Base-by-base conservation (phyloP, 2,888 invertebrate species). In the Cremastobaeus sp. region DNA sequence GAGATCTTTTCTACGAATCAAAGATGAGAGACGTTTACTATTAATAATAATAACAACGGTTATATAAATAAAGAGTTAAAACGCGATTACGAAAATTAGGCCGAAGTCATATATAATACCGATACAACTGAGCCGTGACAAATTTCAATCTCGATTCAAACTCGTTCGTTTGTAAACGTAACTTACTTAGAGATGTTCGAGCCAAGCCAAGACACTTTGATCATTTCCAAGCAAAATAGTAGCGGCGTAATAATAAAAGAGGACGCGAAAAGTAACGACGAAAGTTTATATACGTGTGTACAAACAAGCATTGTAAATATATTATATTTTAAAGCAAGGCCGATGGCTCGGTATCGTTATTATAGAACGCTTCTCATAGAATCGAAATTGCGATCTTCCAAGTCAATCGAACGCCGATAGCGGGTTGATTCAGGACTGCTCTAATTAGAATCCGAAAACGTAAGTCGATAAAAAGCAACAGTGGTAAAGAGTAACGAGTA, bases 371-470 rank as follows among this genome's bases (percentile, higher is more conserved):
- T 68, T 68, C 68, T 68, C 17, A 39, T 54, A 41, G 45, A 25
- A 52, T 52, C 57, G 64, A 52, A 75, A 75, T 68, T 71, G 54
- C 69, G 69, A 76, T 76, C 76, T 73, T 76, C 76, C 76, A 72
- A 69, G 65, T 65, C 48, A 72, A 65, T 62, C 48, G 64, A 75
- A 57, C 54, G 70, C 70, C 57, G 14, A 47, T 55, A 70, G 59
- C 54, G 41, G 60, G 18, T 60, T 60, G 69, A 54, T 47, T 20
- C 52, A 52, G 47, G 21, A 60, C 59, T 70, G 47, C 11, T 55
- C 54, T 39, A 39, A 73, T 62, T 66, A 48, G 50, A 55, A 55
- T 48, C 43, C 35, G 39, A 37, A 48, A 47, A 39, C 37, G 64
- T 65, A 52, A 60, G 47, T 59, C 32, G 15, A 41, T n/a, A 18